Percentiles rank a stretch among this genome's conserved stretches.
Conservation (phyloP, 2,888 invertebrate genomes). For the Eustalomyia histrio region DNA sequence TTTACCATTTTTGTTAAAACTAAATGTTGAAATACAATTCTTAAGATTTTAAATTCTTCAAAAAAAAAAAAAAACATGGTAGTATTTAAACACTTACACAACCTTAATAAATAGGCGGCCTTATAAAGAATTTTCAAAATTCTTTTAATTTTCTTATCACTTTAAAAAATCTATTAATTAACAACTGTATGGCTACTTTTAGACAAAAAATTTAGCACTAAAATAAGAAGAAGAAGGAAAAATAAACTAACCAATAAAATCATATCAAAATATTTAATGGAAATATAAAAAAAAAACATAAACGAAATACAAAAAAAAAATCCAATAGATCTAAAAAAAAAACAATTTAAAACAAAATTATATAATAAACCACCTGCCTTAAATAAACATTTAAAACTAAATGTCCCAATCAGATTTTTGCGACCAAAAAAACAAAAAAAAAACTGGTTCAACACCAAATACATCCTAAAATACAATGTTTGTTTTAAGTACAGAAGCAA, state of each 20-base stretch:
- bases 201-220: conserved; percentile 13
- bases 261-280: background rate
- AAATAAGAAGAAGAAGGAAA: background rate
- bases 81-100: background rate
- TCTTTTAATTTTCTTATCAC: conserved; percentile 12
- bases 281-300: background rate
- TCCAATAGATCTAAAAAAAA: background rate
- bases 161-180: conserved; percentile 10
- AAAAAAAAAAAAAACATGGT: background rate
- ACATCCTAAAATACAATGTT: conserved; percentile 35
- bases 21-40: background rate
- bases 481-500: background rate
- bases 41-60: background rate
- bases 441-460: conserved; percentile 62
- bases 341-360: conserved; percentile 29
- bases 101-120: background rate
- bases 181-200: conserved; percentile 7
- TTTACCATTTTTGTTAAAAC: background rate
- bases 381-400: conserved; percentile 41
- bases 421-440: conserved; percentile 6
- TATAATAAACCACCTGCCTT: conserved; percentile 60
- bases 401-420: conserved; percentile 50
- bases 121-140: conserved; percentile 13
- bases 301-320: conserved; percentile 1
- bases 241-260: background rate